Evolutionary conservation across 2,797 vertebrate species (phyloP).

Genomic region (Halcyon chelicuti): DNA sequence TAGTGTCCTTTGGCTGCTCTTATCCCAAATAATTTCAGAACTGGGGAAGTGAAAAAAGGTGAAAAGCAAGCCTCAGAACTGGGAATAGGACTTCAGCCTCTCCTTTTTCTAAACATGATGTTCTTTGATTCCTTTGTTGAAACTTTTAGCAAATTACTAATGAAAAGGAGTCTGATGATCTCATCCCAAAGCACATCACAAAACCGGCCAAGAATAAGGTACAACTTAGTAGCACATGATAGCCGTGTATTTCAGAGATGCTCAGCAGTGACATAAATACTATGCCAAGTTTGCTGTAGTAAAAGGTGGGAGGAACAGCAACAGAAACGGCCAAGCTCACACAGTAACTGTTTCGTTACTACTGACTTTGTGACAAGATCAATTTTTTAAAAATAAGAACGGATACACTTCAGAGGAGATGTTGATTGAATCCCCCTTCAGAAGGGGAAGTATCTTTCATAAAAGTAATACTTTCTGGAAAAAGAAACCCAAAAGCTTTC

Average conservation of each 20-base stretch:
- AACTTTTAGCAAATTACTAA: not conserved
- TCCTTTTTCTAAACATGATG: accelerated
- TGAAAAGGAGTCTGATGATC: conserved; percentile 2
- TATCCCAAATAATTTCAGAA: conserved; percentile 4
- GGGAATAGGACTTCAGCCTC: not conserved
- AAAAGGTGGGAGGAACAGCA: not conserved
- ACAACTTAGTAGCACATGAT: not conserved
- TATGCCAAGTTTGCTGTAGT: not conserved
- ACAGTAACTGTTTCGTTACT: not conserved
- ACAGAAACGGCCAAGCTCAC: not conserved
- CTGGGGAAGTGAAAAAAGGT: not conserved
- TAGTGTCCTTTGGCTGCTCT: not conserved
- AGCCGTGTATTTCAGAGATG: not conserved
- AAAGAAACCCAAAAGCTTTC: not conserved
- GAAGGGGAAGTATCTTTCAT: not conserved
- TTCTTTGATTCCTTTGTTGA: conserved; percentile 1
- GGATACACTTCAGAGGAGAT: not conserved
- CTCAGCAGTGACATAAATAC: not conserved
- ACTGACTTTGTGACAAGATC: not conserved
- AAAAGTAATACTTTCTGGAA: not conserved
- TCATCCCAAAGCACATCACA: not conserved
- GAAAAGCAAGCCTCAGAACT: not conserved
- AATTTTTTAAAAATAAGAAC: not conserved
- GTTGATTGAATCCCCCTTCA: not conserved
- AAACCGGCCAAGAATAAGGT: not conserved